Evolutionary conservation across 2,797 vertebrate genomes (phyloP), one percentile per base, ranked within the genome.

Genomic region (Diplodus sargus): DNA sequence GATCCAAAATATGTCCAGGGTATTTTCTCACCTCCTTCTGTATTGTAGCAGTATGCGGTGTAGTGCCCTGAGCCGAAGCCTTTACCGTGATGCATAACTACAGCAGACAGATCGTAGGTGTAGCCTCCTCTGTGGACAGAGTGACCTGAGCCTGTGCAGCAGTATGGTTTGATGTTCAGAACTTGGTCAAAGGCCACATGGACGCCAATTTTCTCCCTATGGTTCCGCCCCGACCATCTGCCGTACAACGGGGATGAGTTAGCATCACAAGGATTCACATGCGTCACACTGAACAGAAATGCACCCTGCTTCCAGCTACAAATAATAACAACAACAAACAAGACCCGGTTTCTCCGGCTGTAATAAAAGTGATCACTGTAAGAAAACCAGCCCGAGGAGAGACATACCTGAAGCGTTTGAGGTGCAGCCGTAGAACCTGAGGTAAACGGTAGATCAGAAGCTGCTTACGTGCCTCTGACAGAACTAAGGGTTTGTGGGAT

Each of bases 41-140:
- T 99, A 92, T 99, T 99, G 96, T 98, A 99, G 96, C 98, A 99
- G 96, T 99, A 99, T 92, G 98, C 97, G 81, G 98, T 99, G 96
- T 99, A 99, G 96, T 99, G 98, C 95, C 98, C 98, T 95, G 98
- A 99, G 97, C 98, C 98, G 83, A 99, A 99, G 84, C 98, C 98
- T 96, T 99, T 99, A 75, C 98, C 98, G 81, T 99, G 98, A 90
- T 99, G 98, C 98, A 99, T 99, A 91, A 99, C 98, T 87, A 99
- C 98, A 88, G 98, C 98, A 84, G 98, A 98, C 92, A 99, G 97
- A 96, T 99, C 98, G 84, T 99, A 99, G 87, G 97, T 97, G 94
- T 96, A 98, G 94, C 95, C 96, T 80, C 96, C 96, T 89, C 96
- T 94, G 94, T 96, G 97, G 84, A 95, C 96, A 77, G 96, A 94